Evolutionary conservation across 2,113 vertebrate genomes (phyloP).

Genomic region (Chionis minor): DNA sequence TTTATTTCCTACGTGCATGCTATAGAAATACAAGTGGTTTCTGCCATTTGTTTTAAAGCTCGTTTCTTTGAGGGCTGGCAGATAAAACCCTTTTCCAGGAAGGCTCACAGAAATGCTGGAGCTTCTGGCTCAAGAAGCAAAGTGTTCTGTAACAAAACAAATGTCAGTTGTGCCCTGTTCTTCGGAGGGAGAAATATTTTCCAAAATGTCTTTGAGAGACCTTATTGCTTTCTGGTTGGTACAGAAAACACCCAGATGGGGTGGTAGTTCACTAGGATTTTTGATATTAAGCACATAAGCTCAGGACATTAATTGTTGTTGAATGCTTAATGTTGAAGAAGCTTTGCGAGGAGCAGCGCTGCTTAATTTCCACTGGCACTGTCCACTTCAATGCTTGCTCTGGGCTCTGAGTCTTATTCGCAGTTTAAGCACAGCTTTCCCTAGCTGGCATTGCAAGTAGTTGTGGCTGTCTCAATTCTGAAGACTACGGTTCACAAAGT

Average conservation of each 20-base stretch:
- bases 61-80: neutral
- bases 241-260: neutral
- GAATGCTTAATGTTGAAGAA: neutral
- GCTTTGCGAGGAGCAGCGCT: neutral
- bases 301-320: neutral
- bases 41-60: neutral
- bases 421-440: neutral
- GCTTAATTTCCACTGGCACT: neutral
- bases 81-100: neutral
- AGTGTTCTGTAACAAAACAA: neutral
- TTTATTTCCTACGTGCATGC: neutral
- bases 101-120: neutral
- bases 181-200: neutral
- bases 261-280: neutral
- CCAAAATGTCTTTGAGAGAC: neutral
- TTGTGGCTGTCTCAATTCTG: neutral
- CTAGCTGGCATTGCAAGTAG: neutral
- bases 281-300: neutral
- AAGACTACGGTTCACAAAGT: neutral
- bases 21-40: neutral
- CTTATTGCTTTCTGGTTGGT: neutral
- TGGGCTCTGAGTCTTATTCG: neutral
- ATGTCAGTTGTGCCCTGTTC: neutral
- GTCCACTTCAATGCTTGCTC: neutral
- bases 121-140: neutral